Conservation (phyloP, 1,140 invertebrate species). For the Rhopalosiphum maidis region DNA sequence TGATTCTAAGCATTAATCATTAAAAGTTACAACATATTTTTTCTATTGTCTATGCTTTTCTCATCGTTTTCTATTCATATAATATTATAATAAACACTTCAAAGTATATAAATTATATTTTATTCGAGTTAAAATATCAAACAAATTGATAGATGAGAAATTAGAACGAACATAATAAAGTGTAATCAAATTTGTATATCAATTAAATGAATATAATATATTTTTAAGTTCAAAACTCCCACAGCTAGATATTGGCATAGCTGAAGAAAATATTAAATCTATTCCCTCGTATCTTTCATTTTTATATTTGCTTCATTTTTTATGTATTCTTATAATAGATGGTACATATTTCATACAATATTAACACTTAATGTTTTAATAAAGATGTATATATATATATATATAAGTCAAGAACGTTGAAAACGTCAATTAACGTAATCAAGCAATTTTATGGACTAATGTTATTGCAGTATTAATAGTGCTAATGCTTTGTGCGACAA, state of each 20-base stretch:
- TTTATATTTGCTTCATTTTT: not conserved
- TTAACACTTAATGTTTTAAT: not conserved
- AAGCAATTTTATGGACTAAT: not conserved
- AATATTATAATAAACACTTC: not conserved
- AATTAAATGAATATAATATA: not conserved
- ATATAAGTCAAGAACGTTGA: not conserved
- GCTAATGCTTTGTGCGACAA: not conserved
- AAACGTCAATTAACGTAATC: not conserved
- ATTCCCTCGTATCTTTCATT: not conserved
- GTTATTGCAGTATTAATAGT: not conserved
- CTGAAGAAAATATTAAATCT: not conserved
- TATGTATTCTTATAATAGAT: not conserved
- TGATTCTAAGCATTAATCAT: not conserved
- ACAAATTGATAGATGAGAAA: not conserved
- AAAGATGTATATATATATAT: not conserved
- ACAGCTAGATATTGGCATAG: not conserved
- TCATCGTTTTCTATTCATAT: not conserved
- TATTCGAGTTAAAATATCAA: not conserved
- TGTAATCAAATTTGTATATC: not conserved
- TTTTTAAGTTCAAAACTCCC: not conserved
- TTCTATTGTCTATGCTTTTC: slow-evolving; percentile 10
- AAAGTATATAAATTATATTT: not conserved
- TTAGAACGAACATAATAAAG: not conserved
- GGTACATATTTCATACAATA: not conserved
- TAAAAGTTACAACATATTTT: not conserved